Base-by-base conservation (phyloP, 2,797 vertebrate genomes). In the Hirundo rustica region DNA sequence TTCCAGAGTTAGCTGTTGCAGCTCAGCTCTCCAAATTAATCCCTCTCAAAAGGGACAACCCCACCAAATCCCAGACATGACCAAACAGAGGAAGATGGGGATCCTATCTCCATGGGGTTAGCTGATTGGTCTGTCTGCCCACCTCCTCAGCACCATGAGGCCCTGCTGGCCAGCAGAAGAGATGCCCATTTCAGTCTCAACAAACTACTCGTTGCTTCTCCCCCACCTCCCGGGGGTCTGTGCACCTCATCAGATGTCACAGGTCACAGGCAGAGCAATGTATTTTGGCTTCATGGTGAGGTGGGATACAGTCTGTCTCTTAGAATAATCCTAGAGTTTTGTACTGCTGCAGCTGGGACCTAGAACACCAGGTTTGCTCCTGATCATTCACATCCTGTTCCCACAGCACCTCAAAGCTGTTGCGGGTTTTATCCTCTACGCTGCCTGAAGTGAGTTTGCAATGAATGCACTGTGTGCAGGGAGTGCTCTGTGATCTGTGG, bases 341-440 rank as follows among this genome's bases (percentile, higher is more conserved):
- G 17, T 30, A 54, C 17, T 7, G 0, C 32, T n/a, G 22, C 36
- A 38, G 45, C 65, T 2, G 1, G 60, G n/a, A 60, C 11, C 8
- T 18, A 15, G 44, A 54, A 48, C 60, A 68, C 16, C 2, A 1
- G 45, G 26, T 16, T 47, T 60, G 36, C 30, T 55, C 27, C 9
- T 58, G 12, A 54, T 50, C 32, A 25, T 30, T 55, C n/a, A 26
- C 0, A 0, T 48, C 38, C 44, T 47, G 21, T 16, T 68, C 40
- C 18, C 3, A 10, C 0, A 0, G 26, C 51, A 55, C n/a, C 29
- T 68, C 42, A 16, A 30, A 77, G 42, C 3, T 47, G 17, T 55
- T 54, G 50, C 5, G 5, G 40, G 29, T 77, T 73, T 88, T 68
- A 15, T 45, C 50, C n/a, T 76, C 65, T 13, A 1, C 32, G 45